Evolutionary conservation across 2,113 vertebrate species (phyloP).

Genomic region (Stercorarius parasiticus): DNA sequence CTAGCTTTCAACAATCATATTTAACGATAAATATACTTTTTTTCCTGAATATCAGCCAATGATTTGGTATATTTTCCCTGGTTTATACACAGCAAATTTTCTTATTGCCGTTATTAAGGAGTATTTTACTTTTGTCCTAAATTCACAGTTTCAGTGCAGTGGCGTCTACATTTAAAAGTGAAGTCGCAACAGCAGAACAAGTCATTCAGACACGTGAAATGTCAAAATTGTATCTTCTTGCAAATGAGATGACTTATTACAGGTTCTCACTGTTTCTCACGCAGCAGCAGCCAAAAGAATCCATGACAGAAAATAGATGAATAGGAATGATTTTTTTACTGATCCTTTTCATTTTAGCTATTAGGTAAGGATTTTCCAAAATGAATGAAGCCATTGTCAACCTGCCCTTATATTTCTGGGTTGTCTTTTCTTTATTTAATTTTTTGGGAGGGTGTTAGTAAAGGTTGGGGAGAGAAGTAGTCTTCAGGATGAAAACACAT

Average conservation of each 20-base stretch:
- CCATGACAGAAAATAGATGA: not conserved
- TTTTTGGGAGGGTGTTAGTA: not conserved
- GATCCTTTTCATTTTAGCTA: conserved; percentile 1
- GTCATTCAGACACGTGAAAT: not conserved
- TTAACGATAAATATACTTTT: not conserved
- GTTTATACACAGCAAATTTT: not conserved
- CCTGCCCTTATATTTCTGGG: not conserved
- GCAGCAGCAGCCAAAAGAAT: not conserved
- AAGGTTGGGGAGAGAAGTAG: not conserved
- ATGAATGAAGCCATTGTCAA: conserved; percentile 6
- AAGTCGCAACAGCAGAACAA: not conserved
- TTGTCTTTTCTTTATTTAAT: not conserved
- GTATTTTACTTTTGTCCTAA: not conserved
- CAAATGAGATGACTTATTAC: not conserved
- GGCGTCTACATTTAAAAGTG: not conserved
- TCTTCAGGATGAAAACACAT: not conserved
- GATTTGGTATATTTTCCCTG: not conserved
- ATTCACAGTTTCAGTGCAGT: not conserved
- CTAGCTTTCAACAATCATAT: not conserved
- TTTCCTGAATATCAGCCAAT: not conserved
- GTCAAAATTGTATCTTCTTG: not conserved
- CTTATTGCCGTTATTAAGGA: not conserved
- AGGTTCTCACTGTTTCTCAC: not conserved
- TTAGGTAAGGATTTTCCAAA: conserved; percentile 6
- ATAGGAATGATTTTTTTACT: not conserved